A percentile compares a stretch with the other conserved stretches of the same genome.
Evolutionary conservation across 1,140 invertebrate species (phyloP).

Genomic region (Helicoverpa armigera): DNA sequence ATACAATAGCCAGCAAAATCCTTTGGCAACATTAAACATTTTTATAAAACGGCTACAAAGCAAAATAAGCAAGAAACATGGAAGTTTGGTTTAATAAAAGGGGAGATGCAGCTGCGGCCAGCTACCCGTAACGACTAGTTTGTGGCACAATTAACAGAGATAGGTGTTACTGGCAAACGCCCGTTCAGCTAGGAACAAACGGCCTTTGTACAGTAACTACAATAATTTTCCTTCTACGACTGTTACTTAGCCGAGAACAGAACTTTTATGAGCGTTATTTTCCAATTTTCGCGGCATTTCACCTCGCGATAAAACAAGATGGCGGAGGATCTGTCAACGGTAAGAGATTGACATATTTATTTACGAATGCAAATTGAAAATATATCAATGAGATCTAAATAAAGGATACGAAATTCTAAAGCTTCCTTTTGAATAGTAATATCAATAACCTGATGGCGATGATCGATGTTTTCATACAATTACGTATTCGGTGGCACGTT

Average conservation of each 20-base stretch:
- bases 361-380: too few species aligned
- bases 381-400: too few species aligned
- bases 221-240: slow-evolving; percentile 4
- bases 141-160: slow-evolving; percentile 25
- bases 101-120: slow-evolving; percentile 4
- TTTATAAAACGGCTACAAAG: slow-evolving; percentile 2
- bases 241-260: neutral
- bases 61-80: slow-evolving; percentile 15
- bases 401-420: too few species aligned
- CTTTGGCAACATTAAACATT: slow-evolving; percentile 3
- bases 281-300: too few species aligned
- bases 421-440: neutral
- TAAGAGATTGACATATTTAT: too few species aligned
- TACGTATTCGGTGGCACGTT: neutral
- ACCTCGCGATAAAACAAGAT: too few species aligned
- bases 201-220: neutral
- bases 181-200: neutral
- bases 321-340: too few species aligned
- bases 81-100: slow-evolving; percentile 27
- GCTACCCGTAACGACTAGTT: slow-evolving; percentile 4
- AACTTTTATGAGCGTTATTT: neutral
- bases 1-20: neutral
- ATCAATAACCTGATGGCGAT: neutral
- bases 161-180: slow-evolving; percentile 4
- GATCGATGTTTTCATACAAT: slow-evolving; percentile 5